These are phyloP conservation scores for Caenorhabditis macrosperma DNA, from an alignment of 2,888 invertebrate species.

Conservation along the genomic window DNA sequence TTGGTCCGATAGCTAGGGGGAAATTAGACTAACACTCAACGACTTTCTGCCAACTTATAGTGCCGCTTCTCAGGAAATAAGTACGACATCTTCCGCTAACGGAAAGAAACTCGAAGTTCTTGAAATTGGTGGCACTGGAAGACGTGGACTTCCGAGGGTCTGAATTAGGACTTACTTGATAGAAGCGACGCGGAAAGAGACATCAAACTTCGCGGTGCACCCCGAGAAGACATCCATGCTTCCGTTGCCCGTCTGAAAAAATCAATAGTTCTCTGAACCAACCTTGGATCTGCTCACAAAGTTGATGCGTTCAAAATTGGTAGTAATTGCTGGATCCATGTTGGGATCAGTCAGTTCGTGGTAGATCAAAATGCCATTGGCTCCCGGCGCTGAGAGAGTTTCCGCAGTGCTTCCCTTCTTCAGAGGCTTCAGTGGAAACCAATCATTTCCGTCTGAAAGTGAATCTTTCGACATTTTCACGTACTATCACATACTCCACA, in stretches of 20 bases:
- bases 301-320: background rate
- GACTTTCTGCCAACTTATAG: background rate
- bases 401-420: background rate
- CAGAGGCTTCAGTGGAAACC: background rate
- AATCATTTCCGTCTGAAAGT: too few relatives aligned
- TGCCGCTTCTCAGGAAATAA: background rate
- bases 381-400: background rate
- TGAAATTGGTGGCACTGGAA: background rate
- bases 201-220: background rate
- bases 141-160: too few relatives aligned
- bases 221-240: background rate
- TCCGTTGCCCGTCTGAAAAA: background rate
- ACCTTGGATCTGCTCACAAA: background rate
- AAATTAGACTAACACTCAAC: too few relatives aligned
- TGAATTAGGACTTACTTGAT: background rate
- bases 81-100: background rate
- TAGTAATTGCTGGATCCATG: background rate
- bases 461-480: too few relatives aligned
- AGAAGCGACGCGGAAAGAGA: background rate
- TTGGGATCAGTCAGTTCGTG: background rate
- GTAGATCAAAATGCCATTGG: background rate
- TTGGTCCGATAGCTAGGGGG: background rate
- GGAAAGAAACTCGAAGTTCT: background rate
- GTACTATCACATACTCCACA: too few relatives aligned
- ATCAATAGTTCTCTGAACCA: background rate